Evolutionary conservation across 2,888 invertebrate genomes (phyloP).

Genomic region (Ectemnius cavifrons): DNA sequence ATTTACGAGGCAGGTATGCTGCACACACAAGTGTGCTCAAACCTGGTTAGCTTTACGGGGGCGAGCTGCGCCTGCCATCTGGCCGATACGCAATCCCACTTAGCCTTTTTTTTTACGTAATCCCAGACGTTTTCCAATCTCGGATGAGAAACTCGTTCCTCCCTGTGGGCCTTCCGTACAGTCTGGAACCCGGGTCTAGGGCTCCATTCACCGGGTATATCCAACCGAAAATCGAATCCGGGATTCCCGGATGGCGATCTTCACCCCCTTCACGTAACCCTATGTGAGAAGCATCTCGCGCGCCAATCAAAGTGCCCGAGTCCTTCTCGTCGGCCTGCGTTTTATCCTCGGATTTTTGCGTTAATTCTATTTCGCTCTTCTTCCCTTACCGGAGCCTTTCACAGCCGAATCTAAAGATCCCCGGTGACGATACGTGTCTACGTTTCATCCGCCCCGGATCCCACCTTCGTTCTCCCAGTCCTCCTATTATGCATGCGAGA

Average conservation of each 20-base stretch:
- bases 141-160: constrained; percentile 60
- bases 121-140: constrained; percentile 71
- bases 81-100: constrained; percentile 73
- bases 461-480: neutral
- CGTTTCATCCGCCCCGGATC: constrained; percentile 7
- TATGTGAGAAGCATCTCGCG: constrained; percentile 37
- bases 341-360: constrained; percentile 44
- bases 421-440: constrained; percentile 24
- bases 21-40: constrained; percentile 41
- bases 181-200: neutral
- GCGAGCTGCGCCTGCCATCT: constrained; percentile 70
- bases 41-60: constrained; percentile 58
- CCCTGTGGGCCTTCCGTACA: constrained; percentile 26
- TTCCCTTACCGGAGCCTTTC: constrained; percentile 5
- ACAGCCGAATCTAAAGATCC: constrained; percentile 25
- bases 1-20: constrained; percentile 18
- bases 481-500: neutral
- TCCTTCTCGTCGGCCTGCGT: constrained; percentile 16
- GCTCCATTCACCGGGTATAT: constrained; percentile 64
- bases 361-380: constrained; percentile 8
- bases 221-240: constrained; percentile 68
- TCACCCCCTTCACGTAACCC: constrained; percentile 48
- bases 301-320: constrained; percentile 20
- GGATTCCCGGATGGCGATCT: constrained; percentile 49
- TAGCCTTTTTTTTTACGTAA: constrained; percentile 68